Evolutionary conservation across 2,888 invertebrate species (phyloP).

Genomic region (Octodonta nipae): DNA sequence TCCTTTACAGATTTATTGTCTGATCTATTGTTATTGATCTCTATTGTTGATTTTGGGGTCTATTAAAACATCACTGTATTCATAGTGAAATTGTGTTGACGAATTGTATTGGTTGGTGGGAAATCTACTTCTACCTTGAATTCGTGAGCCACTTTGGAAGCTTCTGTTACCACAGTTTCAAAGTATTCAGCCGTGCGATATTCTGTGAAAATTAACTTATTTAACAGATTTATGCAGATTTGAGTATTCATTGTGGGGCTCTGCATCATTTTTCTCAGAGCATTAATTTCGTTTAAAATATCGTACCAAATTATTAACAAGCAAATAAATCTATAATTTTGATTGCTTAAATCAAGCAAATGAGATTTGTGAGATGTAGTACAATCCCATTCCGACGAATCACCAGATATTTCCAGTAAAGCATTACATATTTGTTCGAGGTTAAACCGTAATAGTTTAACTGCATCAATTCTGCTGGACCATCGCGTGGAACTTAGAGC

Average conservation of each 20-base stretch:
- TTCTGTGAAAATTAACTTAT: constrained; percentile 9
- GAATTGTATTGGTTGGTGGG: constrained; percentile 11
- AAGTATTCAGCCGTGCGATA: constrained; percentile 16
- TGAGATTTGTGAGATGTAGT: no score
- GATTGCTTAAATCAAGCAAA: no score
- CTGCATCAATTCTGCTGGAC: no score
- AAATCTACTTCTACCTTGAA: constrained; percentile 15
- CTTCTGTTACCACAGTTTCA: constrained; percentile 13
- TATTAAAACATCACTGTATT: constrained; percentile 9
- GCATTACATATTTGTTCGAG: no score
- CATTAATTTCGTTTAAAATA: no score
- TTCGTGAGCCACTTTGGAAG: constrained; percentile 12
- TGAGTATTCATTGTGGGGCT: constrained; percentile 16
- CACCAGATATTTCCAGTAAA: no score
- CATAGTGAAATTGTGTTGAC: constrained; percentile 9
- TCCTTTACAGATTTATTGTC: background rate
- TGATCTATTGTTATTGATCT: no score
- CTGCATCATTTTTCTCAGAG: constrained; percentile 16
- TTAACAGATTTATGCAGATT: constrained; percentile 13
- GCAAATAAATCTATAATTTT: no score
- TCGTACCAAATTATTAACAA: no score
- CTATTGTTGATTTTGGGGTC: constrained; percentile 1
- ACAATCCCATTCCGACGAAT: no score
- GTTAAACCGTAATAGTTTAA: no score
- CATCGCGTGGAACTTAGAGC: no score